Conservation (phyloP, 2,888 invertebrate genomes). For the Drosophila eohydei region DNA sequence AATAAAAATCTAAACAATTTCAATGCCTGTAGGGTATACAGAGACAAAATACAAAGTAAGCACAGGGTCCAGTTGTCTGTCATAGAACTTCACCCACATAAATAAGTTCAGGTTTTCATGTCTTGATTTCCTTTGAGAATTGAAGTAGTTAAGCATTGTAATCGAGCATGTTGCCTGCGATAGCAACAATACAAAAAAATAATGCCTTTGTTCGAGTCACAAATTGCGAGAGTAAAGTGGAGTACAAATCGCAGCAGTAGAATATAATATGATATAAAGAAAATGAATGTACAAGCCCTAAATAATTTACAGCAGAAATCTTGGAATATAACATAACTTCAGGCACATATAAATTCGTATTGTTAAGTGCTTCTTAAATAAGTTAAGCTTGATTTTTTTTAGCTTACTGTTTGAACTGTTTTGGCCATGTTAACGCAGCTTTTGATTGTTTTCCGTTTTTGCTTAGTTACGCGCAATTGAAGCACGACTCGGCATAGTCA, state of each 20-base stretch:
- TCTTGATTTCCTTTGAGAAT: constrained; percentile 24
- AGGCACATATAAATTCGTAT: not conserved
- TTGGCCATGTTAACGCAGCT: constrained; percentile 32
- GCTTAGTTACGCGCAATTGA: constrained; percentile 30
- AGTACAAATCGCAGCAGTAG: not conserved
- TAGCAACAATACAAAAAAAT: not conserved
- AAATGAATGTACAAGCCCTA: not conserved
- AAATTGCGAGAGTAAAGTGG: not conserved
- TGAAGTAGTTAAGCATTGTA: constrained; percentile 25
- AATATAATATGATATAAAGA: not conserved
- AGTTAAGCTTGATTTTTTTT: constrained; percentile 1
- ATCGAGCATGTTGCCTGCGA: constrained; percentile 17
- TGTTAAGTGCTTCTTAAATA: constrained; percentile 35
- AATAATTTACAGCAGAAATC: not conserved
- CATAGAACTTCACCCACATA: constrained; percentile 70
- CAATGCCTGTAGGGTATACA: not conserved
- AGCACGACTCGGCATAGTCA: constrained; percentile 23
- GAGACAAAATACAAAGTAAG: constrained; percentile 8
- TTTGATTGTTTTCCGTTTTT: not conserved
- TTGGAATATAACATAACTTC: not conserved
- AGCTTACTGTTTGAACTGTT: constrained; percentile 19
- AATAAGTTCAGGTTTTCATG: constrained; percentile 40
- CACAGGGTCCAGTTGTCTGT: constrained; percentile 42
- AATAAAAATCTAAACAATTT: too few species aligned
- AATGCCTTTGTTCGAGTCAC: not conserved